Percentiles rank a stretch among this genome's conserved stretches.
These are phyloP conservation scores for Perca fluviatilis DNA, from an alignment of 2,113 vertebrate genomes.

Conservation along the genomic window DNA sequence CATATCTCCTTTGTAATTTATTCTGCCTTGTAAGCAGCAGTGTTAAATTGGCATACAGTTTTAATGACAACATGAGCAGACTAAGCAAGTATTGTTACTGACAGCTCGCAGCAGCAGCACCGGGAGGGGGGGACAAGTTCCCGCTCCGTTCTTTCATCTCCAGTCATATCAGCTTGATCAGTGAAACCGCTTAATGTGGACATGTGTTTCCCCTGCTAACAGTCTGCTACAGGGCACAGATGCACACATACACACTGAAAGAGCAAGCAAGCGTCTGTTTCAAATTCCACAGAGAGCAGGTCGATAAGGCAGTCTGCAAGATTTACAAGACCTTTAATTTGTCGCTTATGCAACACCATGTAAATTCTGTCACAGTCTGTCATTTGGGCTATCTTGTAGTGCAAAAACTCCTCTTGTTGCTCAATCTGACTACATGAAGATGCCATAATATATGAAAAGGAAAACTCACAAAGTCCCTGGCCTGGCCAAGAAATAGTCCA, in stretches of 20 bases:
- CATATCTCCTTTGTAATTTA: conserved; percentile 19
- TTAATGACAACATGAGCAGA: conserved; percentile 41
- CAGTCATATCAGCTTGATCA: conserved; percentile 68
- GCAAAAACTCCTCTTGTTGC: neutral
- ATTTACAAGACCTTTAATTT: conserved; percentile 56
- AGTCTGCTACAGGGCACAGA: conserved; percentile 50
- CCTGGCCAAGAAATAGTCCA: neutral
- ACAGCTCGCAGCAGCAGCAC: conserved; percentile 49
- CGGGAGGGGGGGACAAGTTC: neutral
- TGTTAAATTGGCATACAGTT: conserved; percentile 41
- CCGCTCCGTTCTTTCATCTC: conserved; percentile 61
- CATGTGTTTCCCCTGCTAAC: conserved; percentile 71
- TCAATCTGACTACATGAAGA: neutral
- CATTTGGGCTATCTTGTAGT: neutral
- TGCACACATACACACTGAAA: conserved; percentile 27
- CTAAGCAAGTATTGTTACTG: conserved; percentile 41
- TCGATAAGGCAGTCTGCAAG: conserved; percentile 42
- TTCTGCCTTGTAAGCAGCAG: conserved; percentile 14
- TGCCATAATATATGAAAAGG: neutral
- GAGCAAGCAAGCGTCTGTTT: conserved; percentile 55
- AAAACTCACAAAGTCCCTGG: neutral
- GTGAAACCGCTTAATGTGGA: conserved; percentile 60
- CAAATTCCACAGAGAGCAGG: conserved; percentile 51
- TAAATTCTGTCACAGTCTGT: conserved; percentile 19
- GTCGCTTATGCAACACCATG: conserved; percentile 41